Base-by-base conservation (phyloP, 2,113 vertebrate species). In the Emydura subglobosa region DNA sequence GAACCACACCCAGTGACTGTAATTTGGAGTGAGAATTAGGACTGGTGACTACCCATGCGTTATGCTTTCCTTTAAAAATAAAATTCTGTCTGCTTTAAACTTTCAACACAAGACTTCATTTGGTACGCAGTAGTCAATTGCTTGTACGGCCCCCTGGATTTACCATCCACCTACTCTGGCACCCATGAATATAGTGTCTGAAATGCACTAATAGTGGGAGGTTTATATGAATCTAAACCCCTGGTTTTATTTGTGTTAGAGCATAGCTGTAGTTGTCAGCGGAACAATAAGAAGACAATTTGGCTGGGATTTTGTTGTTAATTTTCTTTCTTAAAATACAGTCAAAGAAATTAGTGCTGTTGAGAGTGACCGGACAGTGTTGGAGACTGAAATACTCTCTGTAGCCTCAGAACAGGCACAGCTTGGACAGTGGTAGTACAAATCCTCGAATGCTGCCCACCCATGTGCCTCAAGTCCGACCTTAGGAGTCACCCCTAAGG, bases 101-200 rank as follows among this genome's bases (percentile, higher is more conserved):
- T 87, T 91, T 95, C 93, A 92, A 93, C 94, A 95, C 50, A 78
- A 92, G 92, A 88, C 95, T 96, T 95, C 93, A 94, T 96, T 96
- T 95, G 94, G 88, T 94, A 96, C 93, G 90, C 89, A 91, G 50
- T 89, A 97, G 85, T 87, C 93, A 93, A 39, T 93, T 87, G 92
- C 91, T 96, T 95, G 92, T 93, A 94, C 95, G 93, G 92, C 95
- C 11, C 86, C 91, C 86, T 76, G 81, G 94, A 97, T 97, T 96
- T 96, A 96, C 94, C 88, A 95, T 94, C 91, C 96, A 95, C 96
- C 96, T 97, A 95, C 83, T 95, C 85, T 88, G 83, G 87, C 95
- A 92, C 83, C 94, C 95, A 93, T 96, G 95, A 97, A 96, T 96
- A 97, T 13, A 93, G 85, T 39, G 82, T 91, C 87, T 87, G 95